Base-by-base conservation (phyloP, 2,888 invertebrate genomes). In the Lissonota sp. region DNA sequence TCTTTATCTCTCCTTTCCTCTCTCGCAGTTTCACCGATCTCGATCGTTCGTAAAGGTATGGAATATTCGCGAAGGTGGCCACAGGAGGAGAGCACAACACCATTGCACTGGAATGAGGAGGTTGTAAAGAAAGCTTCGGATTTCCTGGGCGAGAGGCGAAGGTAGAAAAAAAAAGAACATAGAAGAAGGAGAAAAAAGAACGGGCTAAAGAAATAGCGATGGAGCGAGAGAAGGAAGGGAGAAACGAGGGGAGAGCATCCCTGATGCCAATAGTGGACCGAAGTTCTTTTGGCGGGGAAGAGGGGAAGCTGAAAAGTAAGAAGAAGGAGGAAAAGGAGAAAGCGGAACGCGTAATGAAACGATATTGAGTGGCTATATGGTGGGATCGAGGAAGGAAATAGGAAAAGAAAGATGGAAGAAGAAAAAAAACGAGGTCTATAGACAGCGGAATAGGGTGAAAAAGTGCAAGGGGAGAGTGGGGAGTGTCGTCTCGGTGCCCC, bases 261-360 rank as follows among this genome's bases (percentile, higher is more conserved):
- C 53, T 40, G 78, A 84, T 63, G 79, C 62, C 69, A 73, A 73
- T 55, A 70, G 75, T 71, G 80, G 73, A 77, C 71, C 71, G 37
- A 70, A 62, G 67, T 6, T 60, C 42, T 14, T 8, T 39, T 70
- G 74, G 53, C 37, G 44, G 70, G 62, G n/a, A n/a, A n/a, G n/a
- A n/a, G n/a, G 73, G 26, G 67, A 58, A 37, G 16, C 42, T 10
- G 1, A 8, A 14, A 37, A 40, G 10, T 49, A 16, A 58, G 74
- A 77, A 71, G 10, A 60, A 71, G 55, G 76, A 67, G 39, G 60
- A 79, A 81, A 62, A 79, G 85, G 85, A 76, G 87, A 82, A 26
- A 82, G 86, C 86, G 85, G 86, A 88, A 87, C 88, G 91, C 91
- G 91, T 92, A 92, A 92, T 92, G 91, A 92, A 91, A 91, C 91